These are phyloP conservation scores for Anseranas semipalmata DNA, from an alignment of 2,113 vertebrate genomes.

Conservation along the genomic window DNA sequence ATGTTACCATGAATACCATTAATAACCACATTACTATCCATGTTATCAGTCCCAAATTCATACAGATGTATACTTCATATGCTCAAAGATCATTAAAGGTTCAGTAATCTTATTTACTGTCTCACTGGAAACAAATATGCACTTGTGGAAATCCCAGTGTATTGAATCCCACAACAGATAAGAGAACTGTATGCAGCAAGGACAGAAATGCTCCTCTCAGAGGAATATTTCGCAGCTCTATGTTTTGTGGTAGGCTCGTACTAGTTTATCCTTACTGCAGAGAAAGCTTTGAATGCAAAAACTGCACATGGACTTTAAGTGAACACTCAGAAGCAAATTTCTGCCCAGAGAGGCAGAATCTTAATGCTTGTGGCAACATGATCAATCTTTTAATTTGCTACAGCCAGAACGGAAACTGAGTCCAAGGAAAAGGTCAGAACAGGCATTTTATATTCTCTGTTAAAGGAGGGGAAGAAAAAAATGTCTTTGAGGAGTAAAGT, in stretches of 20 bases:
- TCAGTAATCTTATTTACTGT: neutral
- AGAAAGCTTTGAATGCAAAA: neutral
- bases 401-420: slow-evolving; percentile 70
- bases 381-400: slow-evolving; percentile 57
- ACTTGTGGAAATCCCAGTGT: neutral
- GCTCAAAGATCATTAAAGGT: neutral
- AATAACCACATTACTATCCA: neutral
- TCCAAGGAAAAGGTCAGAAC: slow-evolving; percentile 72
- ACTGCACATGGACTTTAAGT: neutral
- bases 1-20: neutral
- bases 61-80: neutral
- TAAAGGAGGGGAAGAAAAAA: slow-evolving; percentile 50
- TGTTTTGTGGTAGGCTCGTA: neutral
- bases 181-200: neutral
- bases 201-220: neutral
- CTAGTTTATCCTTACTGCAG: neutral
- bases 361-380: slow-evolving; percentile 19
- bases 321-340: neutral
- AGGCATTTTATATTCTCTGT: slow-evolving; percentile 69
- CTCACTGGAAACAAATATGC: neutral
- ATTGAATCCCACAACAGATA: neutral
- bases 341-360: neutral
- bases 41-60: neutral
- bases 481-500: slow-evolving; percentile 76
- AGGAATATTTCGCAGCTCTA: neutral